Conservation (phyloP, 2,113 vertebrate genomes). For the Psammodynastes pulverulentus region DNA sequence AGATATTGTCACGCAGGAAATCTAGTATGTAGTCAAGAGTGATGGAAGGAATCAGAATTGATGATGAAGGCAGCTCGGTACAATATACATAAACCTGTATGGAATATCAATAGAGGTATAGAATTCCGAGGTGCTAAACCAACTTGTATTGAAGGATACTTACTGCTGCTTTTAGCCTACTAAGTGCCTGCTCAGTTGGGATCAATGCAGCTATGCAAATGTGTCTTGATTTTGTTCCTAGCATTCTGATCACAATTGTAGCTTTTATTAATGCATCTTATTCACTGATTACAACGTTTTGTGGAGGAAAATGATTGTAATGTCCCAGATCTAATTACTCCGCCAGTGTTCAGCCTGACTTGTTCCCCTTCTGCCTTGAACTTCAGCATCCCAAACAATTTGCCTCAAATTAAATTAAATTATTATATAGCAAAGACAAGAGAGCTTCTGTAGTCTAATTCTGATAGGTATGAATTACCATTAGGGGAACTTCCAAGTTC, state of each 20-base stretch:
- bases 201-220: neutral
- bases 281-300: neutral
- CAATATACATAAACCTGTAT: neutral
- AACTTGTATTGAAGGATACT: neutral
- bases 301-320: neutral
- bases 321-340: neutral
- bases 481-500: neutral
- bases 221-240: neutral
- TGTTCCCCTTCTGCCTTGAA: neutral
- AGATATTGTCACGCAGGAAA: neutral
- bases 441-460: neutral
- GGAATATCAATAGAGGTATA: neutral
- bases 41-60: neutral
- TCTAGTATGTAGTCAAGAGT: neutral
- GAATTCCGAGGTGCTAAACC: neutral
- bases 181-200: neutral
- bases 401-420: too few species aligned
- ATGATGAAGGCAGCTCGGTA: neutral
- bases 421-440: neutral
- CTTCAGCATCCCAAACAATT: neutral
- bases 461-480: neutral
- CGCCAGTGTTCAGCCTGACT: neutral
- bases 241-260: neutral
- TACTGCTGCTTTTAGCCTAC: neutral
- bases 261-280: neutral